A percentile compares a stretch with the other conserved stretches of the same genome.
These are phyloP conservation scores for Drosophila siamana DNA, from an alignment of 2,888 invertebrate species.

Conservation along the genomic window DNA sequence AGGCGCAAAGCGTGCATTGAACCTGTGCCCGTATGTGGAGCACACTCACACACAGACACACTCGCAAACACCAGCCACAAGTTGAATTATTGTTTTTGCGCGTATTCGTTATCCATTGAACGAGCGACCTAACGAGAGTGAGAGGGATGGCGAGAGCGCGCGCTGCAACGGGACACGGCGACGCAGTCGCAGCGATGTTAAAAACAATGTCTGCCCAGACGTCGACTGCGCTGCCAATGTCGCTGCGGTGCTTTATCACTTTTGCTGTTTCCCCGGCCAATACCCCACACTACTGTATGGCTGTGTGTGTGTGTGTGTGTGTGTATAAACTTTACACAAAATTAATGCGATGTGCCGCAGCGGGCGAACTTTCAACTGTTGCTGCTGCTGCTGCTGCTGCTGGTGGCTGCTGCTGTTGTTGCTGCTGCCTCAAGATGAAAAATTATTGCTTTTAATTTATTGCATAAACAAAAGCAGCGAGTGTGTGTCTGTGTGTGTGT, in stretches of 20 bases:
- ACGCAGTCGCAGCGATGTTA: constrained; percentile 75
- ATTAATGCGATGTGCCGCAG: constrained; percentile 80
- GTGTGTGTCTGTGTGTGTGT: constrained; percentile 41
- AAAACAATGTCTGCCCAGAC: constrained; percentile 74
- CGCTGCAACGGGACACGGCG: constrained; percentile 34
- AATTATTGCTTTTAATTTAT: constrained; percentile 85
- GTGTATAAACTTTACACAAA: constrained; percentile 76
- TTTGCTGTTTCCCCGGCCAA: constrained; percentile 37
- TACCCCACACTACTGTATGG: not conserved
- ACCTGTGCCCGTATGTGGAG: constrained; percentile 78
- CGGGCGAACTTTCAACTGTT: constrained; percentile 82
- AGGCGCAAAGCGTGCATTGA: constrained; percentile 81
- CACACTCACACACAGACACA: constrained; percentile 61
- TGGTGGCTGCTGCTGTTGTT: constrained; percentile 41
- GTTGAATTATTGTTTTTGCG: constrained; percentile 78
- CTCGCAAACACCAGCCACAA: constrained; percentile 52
- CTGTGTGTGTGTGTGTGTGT: constrained; percentile 35
- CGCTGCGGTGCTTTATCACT: constrained; percentile 80
- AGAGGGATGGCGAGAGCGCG: not conserved
- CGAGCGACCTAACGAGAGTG: not conserved
- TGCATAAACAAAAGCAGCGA: constrained; percentile 79
- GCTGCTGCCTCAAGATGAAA: constrained; percentile 83
- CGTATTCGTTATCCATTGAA: constrained; percentile 39
- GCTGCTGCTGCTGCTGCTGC: constrained; percentile 51
- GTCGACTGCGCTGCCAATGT: constrained; percentile 64